Percentiles rank a stretch among this genome's conserved stretches.
Conservation (phyloP, 1,140 invertebrate species). For the Papilio polyxenes region DNA sequence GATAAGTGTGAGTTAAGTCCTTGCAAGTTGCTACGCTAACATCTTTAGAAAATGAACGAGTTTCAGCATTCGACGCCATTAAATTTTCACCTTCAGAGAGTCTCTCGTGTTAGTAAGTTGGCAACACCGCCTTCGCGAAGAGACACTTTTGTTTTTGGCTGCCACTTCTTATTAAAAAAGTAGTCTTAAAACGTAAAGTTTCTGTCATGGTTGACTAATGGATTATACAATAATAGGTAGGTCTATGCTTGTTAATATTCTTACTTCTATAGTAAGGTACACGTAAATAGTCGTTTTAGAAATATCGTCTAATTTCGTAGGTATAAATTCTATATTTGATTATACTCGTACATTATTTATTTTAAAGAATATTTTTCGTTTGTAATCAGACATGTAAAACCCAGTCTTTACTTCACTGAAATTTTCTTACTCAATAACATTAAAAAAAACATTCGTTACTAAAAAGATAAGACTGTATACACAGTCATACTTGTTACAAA, state of each 20-base stretch:
- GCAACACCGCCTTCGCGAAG: slow-evolving; percentile 19
- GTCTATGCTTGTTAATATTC: background rate
- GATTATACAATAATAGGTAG: background rate
- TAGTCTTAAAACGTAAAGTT: background rate
- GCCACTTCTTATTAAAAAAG: slow-evolving; percentile 26
- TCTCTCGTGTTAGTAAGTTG: slow-evolving; percentile 35
- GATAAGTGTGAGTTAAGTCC: slow-evolving; percentile 41
- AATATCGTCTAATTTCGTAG: too few species aligned
- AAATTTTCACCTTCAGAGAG: slow-evolving; percentile 62
- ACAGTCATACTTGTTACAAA: too few species aligned
- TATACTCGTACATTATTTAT: too few species aligned
- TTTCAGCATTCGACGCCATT: slow-evolving; percentile 64
- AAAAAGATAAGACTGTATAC: too few species aligned
- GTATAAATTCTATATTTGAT: too few species aligned
- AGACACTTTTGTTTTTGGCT: slow-evolving; percentile 38
- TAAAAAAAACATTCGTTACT: too few species aligned
- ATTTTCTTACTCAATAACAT: too few species aligned
- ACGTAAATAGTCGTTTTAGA: background rate
- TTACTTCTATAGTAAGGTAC: background rate
- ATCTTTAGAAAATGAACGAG: slow-evolving; percentile 53
- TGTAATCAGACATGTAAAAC: too few species aligned
- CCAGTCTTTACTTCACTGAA: too few species aligned
- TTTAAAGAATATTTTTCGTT: too few species aligned
- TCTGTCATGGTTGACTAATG: background rate
- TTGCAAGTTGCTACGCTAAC: slow-evolving; percentile 51